A percentile compares a stretch with the other conserved stretches of the same genome.
These are phyloP conservation scores for Lissocephala sabroskyi DNA, from an alignment of 2,888 invertebrate species.

Conservation along the genomic window DNA sequence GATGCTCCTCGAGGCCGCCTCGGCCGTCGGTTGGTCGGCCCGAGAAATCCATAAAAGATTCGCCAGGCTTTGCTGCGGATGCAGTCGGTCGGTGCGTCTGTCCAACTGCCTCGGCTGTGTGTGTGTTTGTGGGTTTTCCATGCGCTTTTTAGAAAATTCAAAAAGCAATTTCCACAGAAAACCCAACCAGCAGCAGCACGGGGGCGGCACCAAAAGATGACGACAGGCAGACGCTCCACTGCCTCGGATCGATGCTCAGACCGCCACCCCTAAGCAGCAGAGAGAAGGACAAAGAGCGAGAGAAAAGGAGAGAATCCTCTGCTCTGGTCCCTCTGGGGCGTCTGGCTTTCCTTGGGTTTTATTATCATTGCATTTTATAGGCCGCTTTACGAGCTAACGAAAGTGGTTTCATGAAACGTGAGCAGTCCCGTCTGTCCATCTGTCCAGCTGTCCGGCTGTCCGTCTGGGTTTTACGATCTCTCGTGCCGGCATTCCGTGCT, in stretches of 20 bases:
- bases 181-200: too few species aligned
- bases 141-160: constrained; percentile 61
- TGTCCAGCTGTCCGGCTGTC: constrained; percentile 37
- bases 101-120: background rate
- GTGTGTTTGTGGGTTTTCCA: constrained; percentile 22
- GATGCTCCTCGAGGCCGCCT: constrained; percentile 24
- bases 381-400: constrained; percentile 63
- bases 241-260: too few species aligned
- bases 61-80: constrained; percentile 44
- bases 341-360: constrained; percentile 23
- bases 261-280: too few species aligned
- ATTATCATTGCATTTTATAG: constrained; percentile 65
- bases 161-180: constrained; percentile 65
- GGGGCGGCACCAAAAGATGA: constrained; percentile 46
- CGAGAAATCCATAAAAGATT: constrained; percentile 61
- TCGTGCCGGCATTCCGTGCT: constrained; percentile 10
- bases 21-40: too few species aligned
- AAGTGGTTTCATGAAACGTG: constrained; percentile 47
- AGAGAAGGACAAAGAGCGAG: too few species aligned
- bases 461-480: constrained; percentile 45
- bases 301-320: background rate
- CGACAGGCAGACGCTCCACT: background rate
- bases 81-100: background rate
- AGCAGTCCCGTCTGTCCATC: constrained; percentile 27
- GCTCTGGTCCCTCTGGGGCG: background rate